Conservation (phyloP, 2,113 vertebrate species). For the Plotosus lineatus region DNA sequence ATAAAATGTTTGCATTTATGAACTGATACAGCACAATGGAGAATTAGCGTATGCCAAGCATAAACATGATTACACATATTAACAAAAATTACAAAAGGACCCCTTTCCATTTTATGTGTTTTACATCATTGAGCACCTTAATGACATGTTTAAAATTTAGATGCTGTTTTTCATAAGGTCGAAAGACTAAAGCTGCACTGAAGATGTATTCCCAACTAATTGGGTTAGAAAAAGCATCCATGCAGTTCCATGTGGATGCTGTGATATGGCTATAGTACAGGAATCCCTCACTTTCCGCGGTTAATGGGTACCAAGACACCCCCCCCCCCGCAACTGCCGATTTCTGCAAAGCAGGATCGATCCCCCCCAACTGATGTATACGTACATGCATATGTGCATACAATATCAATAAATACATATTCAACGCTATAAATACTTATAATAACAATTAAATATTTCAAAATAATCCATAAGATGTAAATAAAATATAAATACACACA, state of each 20-base stretch:
- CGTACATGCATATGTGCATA: too few relatives aligned
- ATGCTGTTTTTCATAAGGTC: not conserved
- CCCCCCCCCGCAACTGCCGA: too few relatives aligned
- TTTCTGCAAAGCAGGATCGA: too few relatives aligned
- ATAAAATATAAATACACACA: too few relatives aligned
- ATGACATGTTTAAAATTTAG: not conserved
- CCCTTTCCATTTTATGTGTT: not conserved
- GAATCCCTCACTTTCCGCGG: too few relatives aligned
- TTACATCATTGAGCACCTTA: not conserved
- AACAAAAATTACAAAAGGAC: not conserved
- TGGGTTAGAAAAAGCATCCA: conserved; percentile 1
- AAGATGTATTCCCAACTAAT: not conserved
- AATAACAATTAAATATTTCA: too few relatives aligned
- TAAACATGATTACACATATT: not conserved
- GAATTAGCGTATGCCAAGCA: not conserved
- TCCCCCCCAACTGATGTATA: too few relatives aligned
- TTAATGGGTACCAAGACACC: too few relatives aligned
- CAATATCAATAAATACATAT: too few relatives aligned
- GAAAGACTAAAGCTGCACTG: conserved; percentile 24
- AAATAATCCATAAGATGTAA: too few relatives aligned
- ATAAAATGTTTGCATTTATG: not conserved
- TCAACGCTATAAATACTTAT: too few relatives aligned
- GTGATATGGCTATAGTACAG: too few relatives aligned
- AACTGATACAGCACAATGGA: not conserved
- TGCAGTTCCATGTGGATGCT: conserved; percentile 1